A percentile compares a stretch with the other conserved stretches of the same genome.
Evolutionary conservation across 2,113 vertebrate species (phyloP).

Genomic region (Tympanuchus pallidicinctus): DNA sequence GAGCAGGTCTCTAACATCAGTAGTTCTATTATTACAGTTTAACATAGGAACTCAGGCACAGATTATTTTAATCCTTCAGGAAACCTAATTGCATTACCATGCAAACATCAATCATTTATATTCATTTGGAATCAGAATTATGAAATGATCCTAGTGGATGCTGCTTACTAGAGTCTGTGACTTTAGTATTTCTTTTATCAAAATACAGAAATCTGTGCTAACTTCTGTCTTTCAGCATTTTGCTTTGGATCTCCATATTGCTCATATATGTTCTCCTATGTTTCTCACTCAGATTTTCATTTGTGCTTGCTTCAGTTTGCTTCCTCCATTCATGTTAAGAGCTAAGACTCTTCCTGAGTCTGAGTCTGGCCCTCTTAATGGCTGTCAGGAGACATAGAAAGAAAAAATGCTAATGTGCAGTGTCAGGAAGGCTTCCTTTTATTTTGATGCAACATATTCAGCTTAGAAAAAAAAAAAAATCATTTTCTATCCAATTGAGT

Average conservation of each 20-base stretch:
- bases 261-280: fast-evolving
- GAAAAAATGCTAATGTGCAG: not conserved
- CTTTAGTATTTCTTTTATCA: not conserved
- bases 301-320: fast-evolving
- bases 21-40: not conserved
- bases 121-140: not conserved
- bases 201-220: not conserved
- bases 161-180: not conserved
- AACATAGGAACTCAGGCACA: not conserved
- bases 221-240: not conserved
- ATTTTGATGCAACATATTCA: not conserved
- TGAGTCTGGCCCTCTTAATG: not conserved
- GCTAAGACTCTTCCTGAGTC: not conserved
- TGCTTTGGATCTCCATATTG: not conserved
- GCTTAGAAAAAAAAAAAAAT: not conserved
- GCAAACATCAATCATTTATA: not conserved
- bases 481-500: not conserved
- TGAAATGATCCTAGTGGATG: not conserved
- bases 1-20: not conserved
- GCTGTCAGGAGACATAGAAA: fast-evolving
- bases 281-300: not conserved
- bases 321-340: not conserved
- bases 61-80: not conserved
- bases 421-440: not conserved
- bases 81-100: not conserved